Conservation (phyloP, 2,888 invertebrate species). For the Coelopa pilipes region DNA sequence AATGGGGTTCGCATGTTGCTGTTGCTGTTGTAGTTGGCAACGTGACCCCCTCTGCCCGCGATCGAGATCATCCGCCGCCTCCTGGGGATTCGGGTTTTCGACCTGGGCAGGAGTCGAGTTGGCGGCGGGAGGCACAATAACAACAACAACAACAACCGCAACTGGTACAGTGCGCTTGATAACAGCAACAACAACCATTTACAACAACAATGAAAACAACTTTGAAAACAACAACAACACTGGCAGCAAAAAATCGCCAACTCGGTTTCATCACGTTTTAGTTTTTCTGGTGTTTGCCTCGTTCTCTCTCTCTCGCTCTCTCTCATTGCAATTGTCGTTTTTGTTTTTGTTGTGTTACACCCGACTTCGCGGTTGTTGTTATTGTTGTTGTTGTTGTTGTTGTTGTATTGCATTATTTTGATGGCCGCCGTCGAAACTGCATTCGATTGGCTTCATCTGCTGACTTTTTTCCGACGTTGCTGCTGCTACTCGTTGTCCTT, state of each 20-base stretch:
- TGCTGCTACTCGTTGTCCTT: neutral
- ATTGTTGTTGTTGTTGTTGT: neutral
- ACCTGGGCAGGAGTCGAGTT: too few relatives aligned
- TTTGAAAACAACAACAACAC: too few relatives aligned
- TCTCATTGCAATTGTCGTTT: neutral
- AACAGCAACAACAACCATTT: neutral
- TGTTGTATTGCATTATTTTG: neutral
- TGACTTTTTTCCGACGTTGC: neutral
- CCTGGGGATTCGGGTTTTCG: too few relatives aligned
- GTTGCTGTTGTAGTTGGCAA: too few relatives aligned
- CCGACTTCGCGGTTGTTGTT: too few relatives aligned
- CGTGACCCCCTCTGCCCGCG: too few relatives aligned
- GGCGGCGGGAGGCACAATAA: too few relatives aligned
- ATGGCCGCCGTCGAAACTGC: constrained; percentile 6
- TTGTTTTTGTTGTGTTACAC: neutral
- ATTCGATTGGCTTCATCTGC: constrained; percentile 20
- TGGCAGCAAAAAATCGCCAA: neutral
- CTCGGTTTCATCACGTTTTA: neutral
- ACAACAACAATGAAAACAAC: too few relatives aligned
- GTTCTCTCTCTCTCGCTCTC: neutral
- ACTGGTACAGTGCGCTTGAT: neutral
- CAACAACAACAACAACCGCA: neutral
- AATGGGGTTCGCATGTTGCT: too few relatives aligned
- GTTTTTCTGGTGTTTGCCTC: neutral
- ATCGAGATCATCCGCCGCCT: too few relatives aligned